Conservation (phyloP, 2,888 invertebrate genomes). For the Nomada ruficornis region DNA sequence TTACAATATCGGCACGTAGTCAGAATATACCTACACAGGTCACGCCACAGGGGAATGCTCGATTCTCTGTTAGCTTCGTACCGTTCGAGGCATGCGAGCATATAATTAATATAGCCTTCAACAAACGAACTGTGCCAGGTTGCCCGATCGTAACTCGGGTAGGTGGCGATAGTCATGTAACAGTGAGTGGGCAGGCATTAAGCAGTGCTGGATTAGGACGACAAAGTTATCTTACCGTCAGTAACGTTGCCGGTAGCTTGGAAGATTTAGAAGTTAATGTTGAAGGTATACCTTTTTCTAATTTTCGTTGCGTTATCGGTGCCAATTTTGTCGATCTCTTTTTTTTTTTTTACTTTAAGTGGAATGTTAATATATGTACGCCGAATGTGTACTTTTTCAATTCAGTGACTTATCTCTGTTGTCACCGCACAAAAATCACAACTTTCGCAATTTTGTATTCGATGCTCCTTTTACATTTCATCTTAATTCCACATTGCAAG, state of each 20-base stretch:
- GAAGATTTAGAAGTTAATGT: constrained; percentile 98
- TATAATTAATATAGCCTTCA: constrained; percentile 98
- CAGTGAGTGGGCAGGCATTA: constrained; percentile 87
- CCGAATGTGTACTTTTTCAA: constrained; percentile 29
- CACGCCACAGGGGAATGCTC: constrained; percentile 94
- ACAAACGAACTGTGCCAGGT: constrained; percentile 94
- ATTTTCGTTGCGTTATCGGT: constrained; percentile 1
- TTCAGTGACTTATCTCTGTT: constrained; percentile 27
- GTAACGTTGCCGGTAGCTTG: constrained; percentile 93
- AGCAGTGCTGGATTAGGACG: constrained; percentile 83
- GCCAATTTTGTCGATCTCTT: neutral
- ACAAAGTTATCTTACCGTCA: constrained; percentile 83
- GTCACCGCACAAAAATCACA: constrained; percentile 46
- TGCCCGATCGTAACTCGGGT: constrained; percentile 96
- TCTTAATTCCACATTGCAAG: constrained; percentile 19
- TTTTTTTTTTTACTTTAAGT: neutral
- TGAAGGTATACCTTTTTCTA: constrained; percentile 89
- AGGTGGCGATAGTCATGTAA: constrained; percentile 86
- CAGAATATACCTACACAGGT: constrained; percentile 98
- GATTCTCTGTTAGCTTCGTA: constrained; percentile 98
- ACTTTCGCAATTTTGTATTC: constrained; percentile 21
- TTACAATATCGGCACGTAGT: constrained; percentile 97
- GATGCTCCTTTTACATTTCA: constrained; percentile 30
- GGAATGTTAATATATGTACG: constrained; percentile 21
- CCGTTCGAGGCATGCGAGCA: constrained; percentile 97